Conservation (phyloP, 2,888 invertebrate genomes). For the Amblyteles armatorius region DNA sequence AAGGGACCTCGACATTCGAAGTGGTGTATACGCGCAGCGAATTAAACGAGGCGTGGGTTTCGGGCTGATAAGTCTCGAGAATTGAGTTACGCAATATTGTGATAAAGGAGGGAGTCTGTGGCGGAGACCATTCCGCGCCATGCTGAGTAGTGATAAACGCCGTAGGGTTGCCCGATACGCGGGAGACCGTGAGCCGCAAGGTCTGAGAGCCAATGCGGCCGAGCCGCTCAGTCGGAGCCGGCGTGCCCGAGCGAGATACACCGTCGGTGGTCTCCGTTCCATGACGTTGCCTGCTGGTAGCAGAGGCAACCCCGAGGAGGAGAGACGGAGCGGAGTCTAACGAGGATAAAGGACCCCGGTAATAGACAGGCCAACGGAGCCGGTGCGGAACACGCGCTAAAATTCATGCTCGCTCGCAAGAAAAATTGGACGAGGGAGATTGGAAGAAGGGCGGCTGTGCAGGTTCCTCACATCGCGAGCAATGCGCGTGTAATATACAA, state of each 20-base stretch:
- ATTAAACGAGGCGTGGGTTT: slow-evolving; percentile 57
- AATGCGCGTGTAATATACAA: slow-evolving; percentile 3
- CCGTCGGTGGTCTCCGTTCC: slow-evolving; percentile 32
- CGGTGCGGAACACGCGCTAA: slow-evolving; percentile 61
- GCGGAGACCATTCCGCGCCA: slow-evolving; percentile 49
- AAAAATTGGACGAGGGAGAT: slow-evolving; percentile 70
- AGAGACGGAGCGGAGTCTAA: slow-evolving; percentile 67
- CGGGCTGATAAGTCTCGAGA: slow-evolving; percentile 74
- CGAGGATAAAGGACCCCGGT: slow-evolving; percentile 73
- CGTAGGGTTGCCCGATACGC: slow-evolving; percentile 57
- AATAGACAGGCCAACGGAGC: slow-evolving; percentile 69
- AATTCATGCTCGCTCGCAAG: slow-evolving; percentile 72
- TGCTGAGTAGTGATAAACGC: slow-evolving; percentile 76
- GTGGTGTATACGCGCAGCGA: background rate
- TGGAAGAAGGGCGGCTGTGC: slow-evolving; percentile 22
- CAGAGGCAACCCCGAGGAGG: slow-evolving; percentile 33
- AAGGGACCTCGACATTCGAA: slow-evolving; percentile 14
- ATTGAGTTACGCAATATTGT: slow-evolving; percentile 76
- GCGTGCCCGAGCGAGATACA: slow-evolving; percentile 46
- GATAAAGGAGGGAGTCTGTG: slow-evolving; percentile 72
- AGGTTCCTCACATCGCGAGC: slow-evolving; percentile 6
- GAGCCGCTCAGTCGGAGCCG: background rate
- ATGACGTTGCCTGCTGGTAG: slow-evolving; percentile 21
- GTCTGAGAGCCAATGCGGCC: background rate
- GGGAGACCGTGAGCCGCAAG: slow-evolving; percentile 25